Evolutionary conservation across 2,797 vertebrate genomes (phyloP).

Genomic region (Pachyuromys duprasi): DNA sequence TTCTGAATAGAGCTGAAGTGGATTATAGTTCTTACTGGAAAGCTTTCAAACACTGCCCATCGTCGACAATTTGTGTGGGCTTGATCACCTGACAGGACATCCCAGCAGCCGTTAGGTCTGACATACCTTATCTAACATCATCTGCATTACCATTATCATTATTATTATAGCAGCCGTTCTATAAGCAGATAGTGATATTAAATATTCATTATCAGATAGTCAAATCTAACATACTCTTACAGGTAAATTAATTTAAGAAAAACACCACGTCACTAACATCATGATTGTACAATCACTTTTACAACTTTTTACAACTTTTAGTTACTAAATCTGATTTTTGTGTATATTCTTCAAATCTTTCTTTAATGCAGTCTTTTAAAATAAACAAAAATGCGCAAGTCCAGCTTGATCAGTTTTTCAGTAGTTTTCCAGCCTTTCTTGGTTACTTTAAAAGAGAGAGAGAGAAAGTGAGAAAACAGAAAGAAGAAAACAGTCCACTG

Average conservation of each 20-base stretch:
- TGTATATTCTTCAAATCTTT: conserved; percentile 89
- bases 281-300: conserved; percentile 90
- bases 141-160: conserved; percentile 86
- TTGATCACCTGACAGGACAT: conserved; percentile 89
- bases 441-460: conserved; percentile 75
- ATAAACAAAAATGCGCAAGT: conserved; percentile 93
- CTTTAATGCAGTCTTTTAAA: conserved; percentile 90
- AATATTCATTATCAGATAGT: conserved; percentile 91
- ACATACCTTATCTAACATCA: conserved; percentile 90
- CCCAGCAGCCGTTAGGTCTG: conserved; percentile 92
- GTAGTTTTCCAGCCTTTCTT: conserved; percentile 92
- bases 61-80: conserved; percentile 84
- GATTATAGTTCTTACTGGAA: conserved; percentile 82
- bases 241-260: conserved; percentile 92
- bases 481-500: conserved; percentile 88
- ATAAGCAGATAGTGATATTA: conserved; percentile 91
- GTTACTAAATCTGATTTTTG: conserved; percentile 90
- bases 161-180: conserved; percentile 92
- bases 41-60: conserved; percentile 87
- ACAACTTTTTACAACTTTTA: conserved; percentile 92
- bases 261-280: conserved; percentile 89
- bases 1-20: conserved; percentile 72
- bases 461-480: conserved; percentile 19
- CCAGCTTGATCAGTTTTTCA: conserved; percentile 97
- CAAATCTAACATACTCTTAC: conserved; percentile 89